These are phyloP conservation scores for Momotus momota DNA, from an alignment of 2,797 vertebrate species.

Conservation along the genomic window DNA sequence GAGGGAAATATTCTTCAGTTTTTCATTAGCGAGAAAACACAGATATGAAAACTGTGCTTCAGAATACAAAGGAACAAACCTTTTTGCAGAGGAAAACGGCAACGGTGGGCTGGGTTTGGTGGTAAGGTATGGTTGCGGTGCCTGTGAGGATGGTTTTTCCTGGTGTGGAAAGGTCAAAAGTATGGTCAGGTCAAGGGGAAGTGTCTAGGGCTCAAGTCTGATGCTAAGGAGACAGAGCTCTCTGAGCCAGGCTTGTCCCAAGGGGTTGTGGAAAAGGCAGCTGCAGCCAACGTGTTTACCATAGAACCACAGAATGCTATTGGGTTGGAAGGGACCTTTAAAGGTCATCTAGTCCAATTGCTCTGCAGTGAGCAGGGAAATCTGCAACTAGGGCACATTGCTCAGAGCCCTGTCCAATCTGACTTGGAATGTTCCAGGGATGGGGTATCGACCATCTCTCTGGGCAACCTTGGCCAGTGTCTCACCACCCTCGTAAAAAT, in stretches of 20 bases:
- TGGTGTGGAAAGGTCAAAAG: not conserved
- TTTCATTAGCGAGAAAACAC: slow-evolving; percentile 5
- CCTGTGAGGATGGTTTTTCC: not conserved
- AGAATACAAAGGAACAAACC: not conserved
- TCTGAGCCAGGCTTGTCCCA: not conserved
- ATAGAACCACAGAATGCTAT: not conserved
- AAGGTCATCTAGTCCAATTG: not conserved
- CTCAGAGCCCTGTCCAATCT: not conserved
- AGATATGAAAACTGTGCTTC: not conserved
- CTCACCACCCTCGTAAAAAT: not conserved
- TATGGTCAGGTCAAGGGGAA: not conserved
- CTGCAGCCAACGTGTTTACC: not conserved
- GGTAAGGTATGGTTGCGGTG: not conserved
- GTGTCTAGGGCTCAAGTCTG: not conserved
- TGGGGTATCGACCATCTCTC: not conserved
- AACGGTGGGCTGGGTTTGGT: not conserved
- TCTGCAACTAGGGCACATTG: not conserved
- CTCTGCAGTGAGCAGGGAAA: not conserved
- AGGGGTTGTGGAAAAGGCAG: not conserved
- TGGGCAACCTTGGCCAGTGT: not conserved
- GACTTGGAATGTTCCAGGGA: not conserved
- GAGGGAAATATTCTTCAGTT: not conserved
- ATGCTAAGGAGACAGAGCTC: not conserved
- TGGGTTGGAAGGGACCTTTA: not conserved
- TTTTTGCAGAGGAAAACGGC: not conserved